phyloP scores from a whole-genome alignment of 2,113 vertebrate genomes.

The Emydocephalus ijimae region DNA sequence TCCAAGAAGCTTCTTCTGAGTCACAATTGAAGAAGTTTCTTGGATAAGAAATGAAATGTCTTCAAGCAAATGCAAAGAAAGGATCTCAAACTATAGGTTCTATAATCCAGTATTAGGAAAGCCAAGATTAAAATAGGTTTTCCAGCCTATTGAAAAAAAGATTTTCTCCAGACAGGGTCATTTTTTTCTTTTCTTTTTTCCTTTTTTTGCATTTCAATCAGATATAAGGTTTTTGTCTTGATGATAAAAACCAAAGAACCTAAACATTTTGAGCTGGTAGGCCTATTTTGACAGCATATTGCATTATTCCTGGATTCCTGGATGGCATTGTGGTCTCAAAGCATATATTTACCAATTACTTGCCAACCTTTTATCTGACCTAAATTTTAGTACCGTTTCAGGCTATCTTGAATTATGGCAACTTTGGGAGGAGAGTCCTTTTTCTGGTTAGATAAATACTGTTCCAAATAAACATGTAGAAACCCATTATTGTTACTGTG shows the following conservation, averaged over 20 bases:
- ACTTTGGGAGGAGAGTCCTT: background rate
- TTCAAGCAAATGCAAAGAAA: no score
- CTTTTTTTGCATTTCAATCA: background rate
- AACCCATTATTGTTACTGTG: background rate
- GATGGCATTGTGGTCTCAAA: background rate
- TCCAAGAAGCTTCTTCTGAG: no score
- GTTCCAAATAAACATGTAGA: background rate
- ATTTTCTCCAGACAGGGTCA: background rate
- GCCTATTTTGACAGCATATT: background rate
- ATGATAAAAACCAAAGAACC: background rate
- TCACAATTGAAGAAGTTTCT: no score
- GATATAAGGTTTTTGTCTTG: background rate
- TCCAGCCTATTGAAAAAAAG: background rate
- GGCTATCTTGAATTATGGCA: background rate
- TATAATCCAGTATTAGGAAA: background rate
- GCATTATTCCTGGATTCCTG: background rate
- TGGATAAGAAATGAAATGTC: no score
- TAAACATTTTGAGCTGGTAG: background rate
- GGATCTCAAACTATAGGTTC: background rate
- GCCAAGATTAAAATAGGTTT: background rate
- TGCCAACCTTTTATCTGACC: background rate
- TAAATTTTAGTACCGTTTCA: background rate
- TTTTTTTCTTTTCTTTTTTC: no score
- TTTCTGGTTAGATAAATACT: background rate
- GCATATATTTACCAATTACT: background rate